Evolutionary conservation across 2,797 vertebrate genomes (phyloP).

Genomic region (Pteropus rufus): DNA sequence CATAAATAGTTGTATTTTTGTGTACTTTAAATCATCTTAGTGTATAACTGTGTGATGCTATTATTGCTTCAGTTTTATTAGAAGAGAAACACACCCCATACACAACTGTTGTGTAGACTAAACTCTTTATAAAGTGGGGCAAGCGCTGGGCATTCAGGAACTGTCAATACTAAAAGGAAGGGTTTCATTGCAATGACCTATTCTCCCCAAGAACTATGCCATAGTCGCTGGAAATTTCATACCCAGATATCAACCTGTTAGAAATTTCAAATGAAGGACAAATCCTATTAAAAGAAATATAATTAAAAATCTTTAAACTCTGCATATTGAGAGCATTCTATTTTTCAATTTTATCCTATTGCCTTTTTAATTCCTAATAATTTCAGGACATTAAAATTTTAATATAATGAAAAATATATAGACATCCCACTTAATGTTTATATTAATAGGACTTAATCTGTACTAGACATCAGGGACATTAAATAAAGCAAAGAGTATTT

Average conservation of each 20-base stretch:
- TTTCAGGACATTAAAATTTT: background rate
- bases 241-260: background rate
- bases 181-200: background rate
- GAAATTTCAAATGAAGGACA: slow-evolving; percentile 33
- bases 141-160: background rate
- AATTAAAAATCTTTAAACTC: background rate
- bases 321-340: background rate
- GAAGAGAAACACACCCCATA: background rate
- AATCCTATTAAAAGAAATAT: slow-evolving; percentile 1
- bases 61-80: slow-evolving; percentile 38
- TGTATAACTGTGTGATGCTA: slow-evolving; percentile 25
- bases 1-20: slow-evolving; percentile 64
- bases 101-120: background rate
- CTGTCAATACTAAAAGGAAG: background rate
- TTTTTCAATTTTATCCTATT: slow-evolving; percentile 28
- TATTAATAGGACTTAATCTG: background rate
- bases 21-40: slow-evolving; percentile 48
- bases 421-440: background rate
- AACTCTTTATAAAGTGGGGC: background rate
- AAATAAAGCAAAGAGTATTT: slow-evolving; percentile 8
- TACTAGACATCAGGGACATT: background rate
- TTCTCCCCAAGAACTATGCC: background rate
- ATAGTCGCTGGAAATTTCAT: background rate
- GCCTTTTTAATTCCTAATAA: slow-evolving; percentile 13
- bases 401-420: background rate